Evolutionary conservation across 2,888 invertebrate species (phyloP), one percentile per base, ranked within the genome.

Genomic region (Lithosia quadra): DNA sequence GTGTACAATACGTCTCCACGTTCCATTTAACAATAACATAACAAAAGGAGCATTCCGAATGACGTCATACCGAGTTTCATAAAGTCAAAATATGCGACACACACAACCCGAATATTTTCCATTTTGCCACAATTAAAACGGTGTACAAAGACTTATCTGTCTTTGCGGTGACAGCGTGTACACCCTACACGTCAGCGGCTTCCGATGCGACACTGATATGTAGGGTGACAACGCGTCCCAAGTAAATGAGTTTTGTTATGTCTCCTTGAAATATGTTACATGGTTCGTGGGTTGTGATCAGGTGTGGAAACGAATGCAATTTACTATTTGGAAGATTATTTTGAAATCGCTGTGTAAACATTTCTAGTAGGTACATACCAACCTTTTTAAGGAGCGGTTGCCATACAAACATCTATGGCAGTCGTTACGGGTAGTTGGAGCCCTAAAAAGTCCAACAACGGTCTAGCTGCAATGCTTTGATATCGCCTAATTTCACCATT

Each of bases 71-170:
- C 36, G 24, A 63, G 63, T 59, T 68, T 63, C 63, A 68, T 68
- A 68, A 55, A 64, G 59, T 58, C 36, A 28, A 63, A 64, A 68
- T 68, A 64, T 60, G 63, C 21, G 33, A 34, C 13, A 56, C 18
- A 59, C 49, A 65, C 57, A 24, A 56, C 34, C 55, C 3, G 49
- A 53, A 62, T 65, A 63, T 65, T 61, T 36, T 39, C 49, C 43
- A 63, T 39, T 43, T 33, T 59, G 34, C 33, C n/a, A 53, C 69
- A 77, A 74, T 77, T 74, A 72, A 61, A 74, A 74, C 61, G 66
- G 36, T 55, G 28, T 62, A 67, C 55, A 63, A 33, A 59, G 68
- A 63, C 53, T 61, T 69, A 61, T 69, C 66, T 67, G 33, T 60
- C 59, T 66, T 34, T 13, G 11, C 22, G 21, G 33, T 69, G 68